These are phyloP conservation scores for Dermatophagoides farinae DNA, from an alignment of 1,140 invertebrate genomes.

Conservation along the genomic window DNA sequence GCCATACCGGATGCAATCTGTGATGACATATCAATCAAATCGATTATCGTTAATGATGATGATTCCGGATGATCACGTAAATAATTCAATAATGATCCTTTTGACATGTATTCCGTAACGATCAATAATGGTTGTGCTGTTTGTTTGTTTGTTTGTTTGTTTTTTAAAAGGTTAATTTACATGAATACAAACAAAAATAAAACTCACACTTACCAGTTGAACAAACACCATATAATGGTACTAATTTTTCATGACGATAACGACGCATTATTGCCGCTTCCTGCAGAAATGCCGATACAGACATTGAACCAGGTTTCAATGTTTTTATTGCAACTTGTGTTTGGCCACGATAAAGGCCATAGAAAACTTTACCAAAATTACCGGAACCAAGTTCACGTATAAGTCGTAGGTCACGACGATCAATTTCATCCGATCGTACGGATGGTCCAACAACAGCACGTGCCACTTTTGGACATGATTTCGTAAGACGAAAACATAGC, in stretches of 20 bases:
- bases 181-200: too few species aligned
- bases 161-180: too few species aligned
- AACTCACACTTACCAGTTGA: constrained; percentile 43
- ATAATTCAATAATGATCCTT: constrained; percentile 75
- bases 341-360: constrained; percentile 92
- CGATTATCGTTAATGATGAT: neutral
- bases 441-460: constrained; percentile 84
- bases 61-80: constrained; percentile 45
- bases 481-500: constrained; percentile 72
- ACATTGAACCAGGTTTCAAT: constrained; percentile 88
- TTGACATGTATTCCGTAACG: constrained; percentile 96
- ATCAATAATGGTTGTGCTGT: constrained; percentile 80
- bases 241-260: constrained; percentile 76
- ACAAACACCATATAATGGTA: constrained; percentile 92
- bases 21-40: constrained; percentile 91
- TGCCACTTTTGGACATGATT: constrained; percentile 74
- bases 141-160: too few species aligned
- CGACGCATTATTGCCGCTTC: constrained; percentile 99
- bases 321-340: constrained; percentile 95
- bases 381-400: constrained; percentile 83
- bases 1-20: constrained; percentile 98
- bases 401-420: constrained; percentile 58
- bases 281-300: constrained; percentile 88
- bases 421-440: constrained; percentile 76
- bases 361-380: constrained; percentile 96